phyloP scores from a whole-genome alignment of 2,797 vertebrate species.

The Poliocrania exsul region DNA sequence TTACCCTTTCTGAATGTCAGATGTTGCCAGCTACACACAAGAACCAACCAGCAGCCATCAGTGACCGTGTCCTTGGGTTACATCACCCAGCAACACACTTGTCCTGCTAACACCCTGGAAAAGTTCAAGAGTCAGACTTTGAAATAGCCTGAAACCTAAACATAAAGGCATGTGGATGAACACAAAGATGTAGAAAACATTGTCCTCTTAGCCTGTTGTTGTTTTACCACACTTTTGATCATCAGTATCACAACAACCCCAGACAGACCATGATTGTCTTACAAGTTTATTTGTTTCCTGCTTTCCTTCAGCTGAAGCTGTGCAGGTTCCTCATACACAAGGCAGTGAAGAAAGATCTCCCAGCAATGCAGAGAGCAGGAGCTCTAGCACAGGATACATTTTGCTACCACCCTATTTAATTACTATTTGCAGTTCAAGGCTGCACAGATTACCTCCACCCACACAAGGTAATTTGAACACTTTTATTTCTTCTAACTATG shows the following conservation, averaged over 20 bases:
- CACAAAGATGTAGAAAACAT: background rate
- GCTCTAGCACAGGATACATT: constrained; percentile 21
- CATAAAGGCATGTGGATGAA: background rate
- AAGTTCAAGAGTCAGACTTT: background rate
- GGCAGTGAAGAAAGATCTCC: background rate
- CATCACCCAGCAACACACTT: background rate
- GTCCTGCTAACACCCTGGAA: background rate
- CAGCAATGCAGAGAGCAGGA: constrained; percentile 7
- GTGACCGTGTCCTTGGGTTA: background rate
- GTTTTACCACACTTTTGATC: background rate
- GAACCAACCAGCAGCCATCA: background rate
- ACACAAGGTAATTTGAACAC: constrained; percentile 60
- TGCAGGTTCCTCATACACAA: background rate
- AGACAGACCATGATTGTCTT: background rate
- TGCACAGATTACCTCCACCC: constrained; percentile 63
- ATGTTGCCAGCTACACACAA: background rate
- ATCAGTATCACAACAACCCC: background rate
- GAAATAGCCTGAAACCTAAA: background rate
- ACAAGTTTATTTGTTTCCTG: background rate
- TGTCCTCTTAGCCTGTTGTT: background rate
- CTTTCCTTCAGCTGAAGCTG: background rate
- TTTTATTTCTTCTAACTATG: constrained; percentile 50
- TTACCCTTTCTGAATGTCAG: background rate
- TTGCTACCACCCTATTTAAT: constrained; percentile 66
- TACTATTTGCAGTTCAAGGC: constrained; percentile 65